Conservation (phyloP, 1,140 invertebrate genomes). For the Episyrphus balteatus region DNA sequence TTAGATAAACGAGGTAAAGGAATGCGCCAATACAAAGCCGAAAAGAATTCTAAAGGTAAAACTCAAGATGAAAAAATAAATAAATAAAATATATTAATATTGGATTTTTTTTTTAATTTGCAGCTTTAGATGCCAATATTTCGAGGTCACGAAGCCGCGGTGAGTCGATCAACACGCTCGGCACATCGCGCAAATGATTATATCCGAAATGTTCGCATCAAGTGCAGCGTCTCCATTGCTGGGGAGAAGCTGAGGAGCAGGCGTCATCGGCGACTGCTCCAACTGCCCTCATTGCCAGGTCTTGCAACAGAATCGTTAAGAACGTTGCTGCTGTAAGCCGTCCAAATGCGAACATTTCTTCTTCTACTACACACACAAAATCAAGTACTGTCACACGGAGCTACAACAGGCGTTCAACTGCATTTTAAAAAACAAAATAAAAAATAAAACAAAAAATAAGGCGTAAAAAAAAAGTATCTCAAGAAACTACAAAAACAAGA, state of each 20-base stretch:
- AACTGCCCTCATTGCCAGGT: too few species aligned
- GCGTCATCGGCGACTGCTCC: constrained; percentile 8
- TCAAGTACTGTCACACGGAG: constrained; percentile 18
- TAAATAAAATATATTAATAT: background rate
- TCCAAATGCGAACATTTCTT: constrained; percentile 21
- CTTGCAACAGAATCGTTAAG: too few species aligned
- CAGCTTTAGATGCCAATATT: constrained; percentile 12
- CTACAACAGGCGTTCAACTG: constrained; percentile 33
- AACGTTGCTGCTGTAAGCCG: constrained; percentile 1
- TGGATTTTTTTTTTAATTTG: background rate
- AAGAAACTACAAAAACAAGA: too few species aligned
- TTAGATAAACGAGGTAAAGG: constrained; percentile 66
- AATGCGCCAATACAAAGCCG: constrained; percentile 53
- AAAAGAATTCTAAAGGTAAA: constrained; percentile 30
- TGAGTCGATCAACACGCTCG: constrained; percentile 53
- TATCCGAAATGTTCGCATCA: constrained; percentile 38
- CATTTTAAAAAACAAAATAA: constrained; percentile 21
- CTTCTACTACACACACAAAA: constrained; percentile 4
- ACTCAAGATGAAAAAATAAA: background rate
- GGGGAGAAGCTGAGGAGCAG: constrained; percentile 1
- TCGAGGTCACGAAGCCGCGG: constrained; percentile 50
- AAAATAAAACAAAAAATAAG: too few species aligned
- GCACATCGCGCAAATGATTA: constrained; percentile 39
- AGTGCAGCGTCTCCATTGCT: constrained; percentile 20
- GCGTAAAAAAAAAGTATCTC: too few species aligned